Percentiles rank a stretch among this genome's conserved stretches.
Conservation (phyloP, 2,797 vertebrate genomes). For the Lophius americanus region DNA sequence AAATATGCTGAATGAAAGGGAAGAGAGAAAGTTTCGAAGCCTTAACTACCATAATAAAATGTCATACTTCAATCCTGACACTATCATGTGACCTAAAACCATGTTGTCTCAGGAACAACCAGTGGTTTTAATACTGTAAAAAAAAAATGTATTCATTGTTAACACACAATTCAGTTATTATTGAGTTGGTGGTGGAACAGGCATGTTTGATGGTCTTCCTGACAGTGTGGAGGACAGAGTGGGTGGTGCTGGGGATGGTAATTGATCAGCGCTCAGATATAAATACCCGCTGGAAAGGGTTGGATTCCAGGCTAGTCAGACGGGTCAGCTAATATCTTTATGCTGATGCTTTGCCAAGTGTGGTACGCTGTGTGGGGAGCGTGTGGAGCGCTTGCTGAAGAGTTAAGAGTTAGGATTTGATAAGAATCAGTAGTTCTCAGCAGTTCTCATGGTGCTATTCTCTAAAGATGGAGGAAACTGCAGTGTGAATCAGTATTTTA, state of each 20-base stretch:
- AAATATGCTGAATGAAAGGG: conserved; percentile 49
- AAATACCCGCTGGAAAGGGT: conserved; percentile 56
- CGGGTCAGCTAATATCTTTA: conserved; percentile 24
- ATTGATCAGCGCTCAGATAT: conserved; percentile 66
- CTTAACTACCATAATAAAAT: conserved; percentile 11
- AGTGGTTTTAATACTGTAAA: too few species aligned
- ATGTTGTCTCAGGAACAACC: too few species aligned
- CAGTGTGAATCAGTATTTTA: conserved; percentile 6
- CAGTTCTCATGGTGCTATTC: conserved; percentile 31
- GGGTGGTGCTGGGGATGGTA: conserved; percentile 43
- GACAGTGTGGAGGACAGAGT: conserved; percentile 66
- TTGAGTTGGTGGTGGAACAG: conserved; percentile 12
- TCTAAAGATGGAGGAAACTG: conserved; percentile 15
- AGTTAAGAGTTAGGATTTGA: conserved; percentile 41
- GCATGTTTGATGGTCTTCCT: conserved; percentile 66
- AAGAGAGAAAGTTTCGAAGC: conserved; percentile 18
- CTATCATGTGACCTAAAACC: too few species aligned
- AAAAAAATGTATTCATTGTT: too few species aligned
- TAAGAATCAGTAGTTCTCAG: conserved; percentile 36
- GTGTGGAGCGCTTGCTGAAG: conserved; percentile 6
- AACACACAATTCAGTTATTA: too few species aligned
- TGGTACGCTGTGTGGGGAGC: background rate
- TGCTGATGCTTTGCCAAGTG: conserved; percentile 24
- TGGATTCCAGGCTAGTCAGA: conserved; percentile 39
- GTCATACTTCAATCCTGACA: background rate